Base-by-base conservation (phyloP, 2,888 invertebrate genomes). In the Listrodromus nycthemerus region DNA sequence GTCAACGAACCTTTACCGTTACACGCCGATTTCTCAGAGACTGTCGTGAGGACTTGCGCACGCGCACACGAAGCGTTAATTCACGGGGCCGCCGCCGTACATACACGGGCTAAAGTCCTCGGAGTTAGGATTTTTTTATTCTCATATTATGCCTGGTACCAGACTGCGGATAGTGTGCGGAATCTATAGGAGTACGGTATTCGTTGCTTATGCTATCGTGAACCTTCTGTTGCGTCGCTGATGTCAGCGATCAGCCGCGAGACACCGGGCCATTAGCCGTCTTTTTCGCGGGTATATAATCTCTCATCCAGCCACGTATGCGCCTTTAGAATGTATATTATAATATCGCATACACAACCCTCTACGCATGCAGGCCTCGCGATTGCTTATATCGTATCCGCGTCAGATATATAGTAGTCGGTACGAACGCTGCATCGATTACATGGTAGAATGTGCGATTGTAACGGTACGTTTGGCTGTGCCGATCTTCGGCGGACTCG, bases 1-100 rank as follows among this genome's bases (percentile, higher is more conserved):
- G 81, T 84, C 84, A 81, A 81, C 81, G 63, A 48, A 58, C 70
- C 70, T 50, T 48, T 37, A 69, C 84, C 81, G 84, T 84, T 84
- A 81, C n/a, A 65, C 63, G 48, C 52, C 74, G 48, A 82, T 82
- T 81, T 84, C 81, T 69, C 81, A 78, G 70, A 81, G 70, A 50
- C 78, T 69, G 65, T 50, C 50, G 21, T 37, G 58, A 19, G 41
- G 41, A n/a, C 41, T 7, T 33, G 19, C 45, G 63, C 21, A 55
- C 41, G 45, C n/a, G 61, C 41, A 41, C 24, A 67, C 58, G 77
- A 55, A 83, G 73, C 63, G 73, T 77, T 80, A 77, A 80, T 83
- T 80, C 48, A 41, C 45, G 66, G 63, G 37, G 67, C 74, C 73
- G 74, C 67, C 52, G 50, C 16, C 16, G 48, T 55, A 37, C 8